Conservation (phyloP, 2,113 vertebrate species). For the Oreocharis arfaki region DNA sequence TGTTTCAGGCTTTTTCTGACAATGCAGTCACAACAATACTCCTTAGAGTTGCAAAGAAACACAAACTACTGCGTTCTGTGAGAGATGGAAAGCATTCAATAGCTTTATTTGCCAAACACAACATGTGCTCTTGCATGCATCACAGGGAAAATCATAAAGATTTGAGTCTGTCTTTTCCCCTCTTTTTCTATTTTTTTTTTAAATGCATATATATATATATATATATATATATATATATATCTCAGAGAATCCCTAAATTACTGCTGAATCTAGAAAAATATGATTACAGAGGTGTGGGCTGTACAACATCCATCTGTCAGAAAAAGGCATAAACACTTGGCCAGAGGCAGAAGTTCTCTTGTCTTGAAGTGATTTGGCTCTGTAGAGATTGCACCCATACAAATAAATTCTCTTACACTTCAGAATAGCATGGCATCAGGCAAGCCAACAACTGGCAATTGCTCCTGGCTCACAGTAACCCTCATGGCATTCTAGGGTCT, state of each 20-base stretch:
- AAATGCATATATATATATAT: not conserved
- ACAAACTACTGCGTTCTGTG: fast-evolving
- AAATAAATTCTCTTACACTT: not conserved
- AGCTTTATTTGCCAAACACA: not conserved
- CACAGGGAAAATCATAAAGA: not conserved
- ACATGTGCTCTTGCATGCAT: not conserved
- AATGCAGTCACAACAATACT: not conserved
- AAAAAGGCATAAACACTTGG: not conserved
- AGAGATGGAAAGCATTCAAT: not conserved
- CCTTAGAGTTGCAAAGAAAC: not conserved
- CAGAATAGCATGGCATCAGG: not conserved
- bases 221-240: too few relatives aligned
- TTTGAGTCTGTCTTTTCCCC: fast-evolving
- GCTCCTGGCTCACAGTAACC: not conserved
- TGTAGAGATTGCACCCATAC: not conserved
- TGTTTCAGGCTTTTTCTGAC: not conserved
- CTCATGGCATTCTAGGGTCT: not conserved
- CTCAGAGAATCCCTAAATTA: not conserved
- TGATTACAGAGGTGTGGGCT: not conserved
- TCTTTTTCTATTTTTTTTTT: fast-evolving
- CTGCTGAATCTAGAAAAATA: not conserved
- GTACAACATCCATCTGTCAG: not conserved
- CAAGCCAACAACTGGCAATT: not conserved
- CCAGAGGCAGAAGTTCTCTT: not conserved
- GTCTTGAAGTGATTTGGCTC: not conserved